Evolutionary conservation across 2,797 vertebrate genomes (phyloP), one percentile per base, ranked within the genome.

Genomic region (Bufotes viridis): DNA sequence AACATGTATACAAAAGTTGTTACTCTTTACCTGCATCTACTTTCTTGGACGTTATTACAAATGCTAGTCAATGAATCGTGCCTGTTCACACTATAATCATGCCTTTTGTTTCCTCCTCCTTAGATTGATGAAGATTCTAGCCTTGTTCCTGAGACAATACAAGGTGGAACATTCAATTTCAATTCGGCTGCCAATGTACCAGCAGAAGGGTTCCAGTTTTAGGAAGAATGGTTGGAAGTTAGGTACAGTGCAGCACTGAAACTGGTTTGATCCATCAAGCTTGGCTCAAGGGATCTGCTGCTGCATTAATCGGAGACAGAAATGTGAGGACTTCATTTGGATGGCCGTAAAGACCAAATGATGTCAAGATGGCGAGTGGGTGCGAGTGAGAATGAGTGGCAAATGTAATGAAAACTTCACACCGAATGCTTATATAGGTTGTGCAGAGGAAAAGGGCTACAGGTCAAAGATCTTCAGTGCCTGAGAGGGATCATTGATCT

Each of bases 361-460:
- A 98, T 97, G 97, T 98, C 97, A 96, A 96, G 98, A 95, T 97
- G 98, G 98, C 96, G 98, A 99, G 97, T 99, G 98, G 97, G 96
- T 99, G 98, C 96, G 97, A 99, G 96, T 99, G 98, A 97, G 98
- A 99, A 95, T 99, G 98, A 99, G 97, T 99, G 98, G 97, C 97
- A 97, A 97, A 96, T 97, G 97, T 97, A 98, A 97, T 87, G 97
- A 97, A 96, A 94, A 95, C 94, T 98, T 97, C 96, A 97, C 97
- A 96, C 96, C 94, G 96, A 97, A 96, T 96, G 96, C 95, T 97
- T 98, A 94, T 95, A 96, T 96, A 97, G 97, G 96, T 97, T 96
- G 97, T 96, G 97, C 95, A 94, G 95, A 96, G 95, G 94, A 96
- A 96, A 94, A 94, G 94, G 95, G 95, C 97, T 96, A 95, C 95